Evolutionary conservation across 2,797 vertebrate genomes (phyloP).

Genomic region (Todus mexicanus): DNA sequence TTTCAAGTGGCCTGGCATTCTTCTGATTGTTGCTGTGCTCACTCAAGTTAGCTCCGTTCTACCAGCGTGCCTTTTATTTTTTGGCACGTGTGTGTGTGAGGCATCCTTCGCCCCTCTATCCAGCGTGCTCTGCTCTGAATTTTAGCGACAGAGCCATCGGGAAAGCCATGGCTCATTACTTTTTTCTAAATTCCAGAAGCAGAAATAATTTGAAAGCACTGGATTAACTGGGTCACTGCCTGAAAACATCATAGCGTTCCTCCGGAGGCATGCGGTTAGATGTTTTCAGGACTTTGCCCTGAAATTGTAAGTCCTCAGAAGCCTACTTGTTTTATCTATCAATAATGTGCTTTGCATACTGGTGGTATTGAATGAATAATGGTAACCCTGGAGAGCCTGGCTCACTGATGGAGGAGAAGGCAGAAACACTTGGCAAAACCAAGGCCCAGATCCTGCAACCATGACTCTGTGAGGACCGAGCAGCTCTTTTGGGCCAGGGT

Average conservation of each 20-base stretch:
- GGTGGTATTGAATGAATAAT: neutral
- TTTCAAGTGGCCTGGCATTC: neutral
- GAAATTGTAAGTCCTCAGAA: neutral
- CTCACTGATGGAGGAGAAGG: neutral
- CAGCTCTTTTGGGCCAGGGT: accelerated
- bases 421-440: neutral
- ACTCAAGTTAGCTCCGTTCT: neutral
- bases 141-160: neutral
- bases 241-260: neutral
- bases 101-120: neutral
- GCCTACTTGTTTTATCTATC: neutral
- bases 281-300: constrained; percentile 32
- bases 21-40: neutral
- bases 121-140: neutral
- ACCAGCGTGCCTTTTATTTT: neutral
- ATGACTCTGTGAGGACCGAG: neutral
- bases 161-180: constrained; percentile 6
- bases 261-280: neutral
- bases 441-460: neutral
- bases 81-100: neutral
- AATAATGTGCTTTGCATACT: neutral
- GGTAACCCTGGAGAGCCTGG: neutral
- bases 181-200: constrained; percentile 32
- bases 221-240: constrained; percentile 3
- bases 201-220: constrained; percentile 21